Conservation (phyloP, 2,888 invertebrate genomes). For the Caenorhabditis sp. region DNA sequence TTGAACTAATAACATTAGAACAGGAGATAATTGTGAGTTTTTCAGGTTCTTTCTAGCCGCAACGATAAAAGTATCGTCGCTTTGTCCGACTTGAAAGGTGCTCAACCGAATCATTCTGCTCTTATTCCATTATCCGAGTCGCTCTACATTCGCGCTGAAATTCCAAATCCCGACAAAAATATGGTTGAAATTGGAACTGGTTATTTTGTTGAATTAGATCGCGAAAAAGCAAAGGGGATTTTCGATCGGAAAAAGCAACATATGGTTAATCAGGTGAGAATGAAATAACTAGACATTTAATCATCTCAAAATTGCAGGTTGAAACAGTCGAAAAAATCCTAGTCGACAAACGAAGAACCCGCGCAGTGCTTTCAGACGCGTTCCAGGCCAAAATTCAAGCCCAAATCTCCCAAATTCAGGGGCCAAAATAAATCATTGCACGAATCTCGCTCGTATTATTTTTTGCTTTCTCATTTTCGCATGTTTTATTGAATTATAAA, state of each 20-base stretch:
- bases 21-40: no score
- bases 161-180: slow-evolving; percentile 85
- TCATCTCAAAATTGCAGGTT: slow-evolving; percentile 69
- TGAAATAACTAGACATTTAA: slow-evolving; percentile 73
- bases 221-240: slow-evolving; percentile 86
- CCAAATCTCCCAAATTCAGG: slow-evolving; percentile 36
- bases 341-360: slow-evolving; percentile 45
- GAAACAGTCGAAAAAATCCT: slow-evolving; percentile 49
- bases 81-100: slow-evolving; percentile 29
- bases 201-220: slow-evolving; percentile 90
- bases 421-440: slow-evolving; percentile 5
- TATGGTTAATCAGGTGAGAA: slow-evolving; percentile 85
- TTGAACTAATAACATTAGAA: no score
- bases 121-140: slow-evolving; percentile 93
- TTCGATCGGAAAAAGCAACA: slow-evolving; percentile 89
- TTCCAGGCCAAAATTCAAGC: slow-evolving; percentile 52
- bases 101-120: slow-evolving; percentile 71
- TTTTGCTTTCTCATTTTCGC: neutral
- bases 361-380: slow-evolving; percentile 44
- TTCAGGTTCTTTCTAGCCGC: slow-evolving; percentile 77
- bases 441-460: neutral
- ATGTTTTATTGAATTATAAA: neutral
- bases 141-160: slow-evolving; percentile 92
- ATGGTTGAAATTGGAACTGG: slow-evolving; percentile 95
- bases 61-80: slow-evolving; percentile 82